Evolutionary conservation across 2,797 vertebrate genomes (phyloP).

Genomic region (Hirundo rustica): DNA sequence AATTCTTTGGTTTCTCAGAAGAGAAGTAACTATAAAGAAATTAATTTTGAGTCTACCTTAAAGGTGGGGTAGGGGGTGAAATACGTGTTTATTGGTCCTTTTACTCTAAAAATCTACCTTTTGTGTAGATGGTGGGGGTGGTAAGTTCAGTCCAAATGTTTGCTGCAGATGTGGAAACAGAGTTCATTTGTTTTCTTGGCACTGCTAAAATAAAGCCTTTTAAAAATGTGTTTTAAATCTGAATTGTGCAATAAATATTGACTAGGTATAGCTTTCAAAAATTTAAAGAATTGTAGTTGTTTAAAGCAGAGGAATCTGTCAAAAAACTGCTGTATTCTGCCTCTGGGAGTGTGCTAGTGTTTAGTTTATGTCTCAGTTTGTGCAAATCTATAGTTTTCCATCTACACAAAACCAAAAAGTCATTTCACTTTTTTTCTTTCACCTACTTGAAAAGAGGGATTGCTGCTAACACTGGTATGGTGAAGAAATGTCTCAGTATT

Average conservation of each 20-base stretch:
- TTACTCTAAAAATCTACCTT: background rate
- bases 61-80: fast-evolving
- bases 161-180: background rate
- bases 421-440: background rate
- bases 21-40: background rate
- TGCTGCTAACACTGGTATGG: background rate
- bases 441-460: background rate
- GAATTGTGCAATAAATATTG: background rate
- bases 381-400: background rate
- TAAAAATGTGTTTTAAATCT: background rate
- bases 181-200: background rate
- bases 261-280: background rate
- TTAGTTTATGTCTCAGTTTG: background rate
- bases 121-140: background rate
- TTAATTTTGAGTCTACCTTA: background rate
- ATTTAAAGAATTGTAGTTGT: background rate
- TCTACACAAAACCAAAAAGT: background rate
- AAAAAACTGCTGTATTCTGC: background rate
- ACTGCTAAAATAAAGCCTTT: background rate
- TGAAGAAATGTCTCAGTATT: background rate
- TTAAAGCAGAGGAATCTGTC: background rate
- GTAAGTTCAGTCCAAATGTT: background rate
- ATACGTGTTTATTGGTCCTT: background rate
- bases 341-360: background rate
- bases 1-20: background rate